Evolutionary conservation across 1,140 invertebrate species (phyloP).

Genomic region (Dreissena rostriformis): DNA sequence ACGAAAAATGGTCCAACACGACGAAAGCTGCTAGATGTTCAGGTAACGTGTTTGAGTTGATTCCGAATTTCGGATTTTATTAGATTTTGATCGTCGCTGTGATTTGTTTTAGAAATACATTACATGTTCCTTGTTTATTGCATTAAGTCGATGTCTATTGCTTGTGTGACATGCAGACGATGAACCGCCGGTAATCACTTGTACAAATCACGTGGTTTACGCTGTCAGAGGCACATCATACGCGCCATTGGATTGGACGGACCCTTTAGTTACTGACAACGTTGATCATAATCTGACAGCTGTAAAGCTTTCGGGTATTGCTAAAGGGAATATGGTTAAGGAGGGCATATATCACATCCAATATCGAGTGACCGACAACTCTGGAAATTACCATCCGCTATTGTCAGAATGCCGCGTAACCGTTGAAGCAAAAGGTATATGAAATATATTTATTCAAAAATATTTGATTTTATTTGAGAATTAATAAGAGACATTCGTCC

Average conservation of each 20-base stretch:
- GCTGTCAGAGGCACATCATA: conserved; percentile 1
- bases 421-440: background rate
- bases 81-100: no score
- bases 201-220: conserved; percentile 19
- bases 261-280: conserved; percentile 9
- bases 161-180: background rate
- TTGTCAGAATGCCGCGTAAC: background rate
- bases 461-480: background rate
- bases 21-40: background rate
- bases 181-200: conserved; percentile 1
- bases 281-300: conserved; percentile 1
- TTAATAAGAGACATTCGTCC: background rate
- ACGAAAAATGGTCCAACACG: background rate
- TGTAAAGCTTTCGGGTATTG: background rate
- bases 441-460: background rate
- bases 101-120: no score
- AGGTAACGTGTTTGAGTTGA: background rate
- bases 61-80: no score
- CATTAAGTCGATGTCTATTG: background rate
- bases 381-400: conserved; percentile 4
- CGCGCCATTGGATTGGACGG: conserved; percentile 16
- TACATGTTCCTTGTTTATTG: no score
- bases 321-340: background rate
- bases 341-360: conserved; percentile 9
- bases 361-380: conserved; percentile 15